Evolutionary conservation across 1,140 invertebrate genomes (phyloP).

Genomic region (Temnothorax longispinosus): DNA sequence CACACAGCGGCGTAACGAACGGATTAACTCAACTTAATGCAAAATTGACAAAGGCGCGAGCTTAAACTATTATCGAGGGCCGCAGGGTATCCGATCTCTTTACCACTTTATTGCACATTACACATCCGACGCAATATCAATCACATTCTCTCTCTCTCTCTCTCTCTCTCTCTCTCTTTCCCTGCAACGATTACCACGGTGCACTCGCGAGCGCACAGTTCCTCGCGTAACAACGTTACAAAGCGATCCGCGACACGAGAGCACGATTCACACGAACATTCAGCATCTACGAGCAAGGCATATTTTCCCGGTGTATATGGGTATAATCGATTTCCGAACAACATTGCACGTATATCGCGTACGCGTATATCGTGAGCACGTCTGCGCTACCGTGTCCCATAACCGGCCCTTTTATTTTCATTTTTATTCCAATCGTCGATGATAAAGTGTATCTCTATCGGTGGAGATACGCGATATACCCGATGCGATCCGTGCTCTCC

Average conservation of each 20-base stretch:
- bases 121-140: slow-evolving; percentile 44
- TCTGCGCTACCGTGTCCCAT: slow-evolving; percentile 34
- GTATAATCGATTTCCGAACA: slow-evolving; percentile 56
- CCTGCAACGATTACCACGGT: not conserved
- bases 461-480: slow-evolving; percentile 31
- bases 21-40: slow-evolving; percentile 57
- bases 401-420: slow-evolving; percentile 61
- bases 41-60: slow-evolving; percentile 57
- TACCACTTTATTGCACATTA: slow-evolving; percentile 54
- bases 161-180: slow-evolving; percentile 1
- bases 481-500: slow-evolving; percentile 37
- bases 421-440: slow-evolving; percentile 38
- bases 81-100: slow-evolving; percentile 49
- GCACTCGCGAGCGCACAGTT: not conserved
- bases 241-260: slow-evolving; percentile 43
- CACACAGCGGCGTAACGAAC: slow-evolving; percentile 30
- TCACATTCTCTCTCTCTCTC: slow-evolving; percentile 4
- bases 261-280: slow-evolving; percentile 42
- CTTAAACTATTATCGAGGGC: slow-evolving; percentile 45
- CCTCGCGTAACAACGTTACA: slow-evolving; percentile 38
- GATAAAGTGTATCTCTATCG: slow-evolving; percentile 24
- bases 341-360: slow-evolving; percentile 38
- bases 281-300: slow-evolving; percentile 27
- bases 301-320: slow-evolving; percentile 50
- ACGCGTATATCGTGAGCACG: slow-evolving; percentile 9